Evolutionary conservation across 1,140 invertebrate genomes (phyloP).

Genomic region (Chlorops oryzae): DNA sequence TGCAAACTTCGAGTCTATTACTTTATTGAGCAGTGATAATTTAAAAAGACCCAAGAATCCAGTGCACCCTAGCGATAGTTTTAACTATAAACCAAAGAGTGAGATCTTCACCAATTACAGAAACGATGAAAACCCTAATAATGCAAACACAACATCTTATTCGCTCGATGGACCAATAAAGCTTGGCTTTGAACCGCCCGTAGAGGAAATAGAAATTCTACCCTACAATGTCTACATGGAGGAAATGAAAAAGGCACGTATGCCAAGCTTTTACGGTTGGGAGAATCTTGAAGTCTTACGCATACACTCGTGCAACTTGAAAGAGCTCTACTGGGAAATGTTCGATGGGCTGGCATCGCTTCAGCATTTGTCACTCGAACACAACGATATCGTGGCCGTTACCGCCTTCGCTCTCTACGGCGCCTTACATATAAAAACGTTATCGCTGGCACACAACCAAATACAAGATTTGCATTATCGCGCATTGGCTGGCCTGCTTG

Average conservation of each 20-base stretch:
- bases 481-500: slow-evolving; percentile 59
- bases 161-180: slow-evolving; percentile 11
- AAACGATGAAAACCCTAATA: background rate
- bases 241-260: slow-evolving; percentile 48
- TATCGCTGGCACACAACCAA: slow-evolving; percentile 60
- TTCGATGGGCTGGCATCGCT: slow-evolving; percentile 58
- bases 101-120: slow-evolving; percentile 12
- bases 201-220: slow-evolving; percentile 52
- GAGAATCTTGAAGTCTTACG: slow-evolving; percentile 53
- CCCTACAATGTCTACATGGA: slow-evolving; percentile 59
- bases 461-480: slow-evolving; percentile 59
- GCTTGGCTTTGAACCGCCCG: slow-evolving; percentile 18
- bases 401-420: slow-evolving; percentile 65
- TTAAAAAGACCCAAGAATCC: slow-evolving; percentile 37
- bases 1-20: slow-evolving; percentile 49
- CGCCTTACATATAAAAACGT: slow-evolving; percentile 55
- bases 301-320: slow-evolving; percentile 55
- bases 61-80: slow-evolving; percentile 33
- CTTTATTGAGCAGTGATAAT: slow-evolving; percentile 32
- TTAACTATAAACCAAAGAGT: slow-evolving; percentile 35
- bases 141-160: slow-evolving; percentile 17
- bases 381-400: slow-evolving; percentile 58
- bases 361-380: slow-evolving; percentile 57
- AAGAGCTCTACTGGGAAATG: slow-evolving; percentile 63
- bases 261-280: slow-evolving; percentile 55